phyloP scores from a whole-genome alignment of 2,888 invertebrate genomes.

The Netelia virgata region DNA sequence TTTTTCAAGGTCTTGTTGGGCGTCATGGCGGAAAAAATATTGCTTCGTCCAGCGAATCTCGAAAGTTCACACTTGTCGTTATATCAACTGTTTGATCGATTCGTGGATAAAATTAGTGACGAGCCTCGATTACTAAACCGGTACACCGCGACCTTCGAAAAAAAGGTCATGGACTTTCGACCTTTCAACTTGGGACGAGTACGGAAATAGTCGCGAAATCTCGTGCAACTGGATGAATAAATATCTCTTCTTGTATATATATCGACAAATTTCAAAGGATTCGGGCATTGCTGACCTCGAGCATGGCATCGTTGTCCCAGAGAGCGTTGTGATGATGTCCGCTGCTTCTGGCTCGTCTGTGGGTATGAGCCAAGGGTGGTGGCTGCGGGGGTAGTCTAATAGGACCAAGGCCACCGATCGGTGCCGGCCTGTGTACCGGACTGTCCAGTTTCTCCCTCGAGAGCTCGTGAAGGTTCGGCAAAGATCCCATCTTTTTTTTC shows the following conservation, averaged over 20 bases:
- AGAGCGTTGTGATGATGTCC: constrained; percentile 80
- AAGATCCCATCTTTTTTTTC: constrained; percentile 86
- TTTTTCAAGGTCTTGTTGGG: no score
- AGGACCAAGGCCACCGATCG: constrained; percentile 79
- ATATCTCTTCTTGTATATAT: constrained; percentile 8
- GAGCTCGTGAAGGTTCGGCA: constrained; percentile 89
- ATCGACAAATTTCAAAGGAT: background rate
- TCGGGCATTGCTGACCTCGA: constrained; percentile 77
- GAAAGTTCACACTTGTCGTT: background rate
- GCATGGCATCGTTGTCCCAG: constrained; percentile 82
- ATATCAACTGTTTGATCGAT: constrained; percentile 18
- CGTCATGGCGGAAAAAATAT: no score
- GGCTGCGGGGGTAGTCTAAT: constrained; percentile 80
- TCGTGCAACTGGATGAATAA: constrained; percentile 22
- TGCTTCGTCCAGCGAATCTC: background rate
- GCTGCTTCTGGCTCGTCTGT: constrained; percentile 81
- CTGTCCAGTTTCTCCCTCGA: constrained; percentile 84
- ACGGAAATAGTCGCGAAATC: constrained; percentile 43
- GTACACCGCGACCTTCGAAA: constrained; percentile 12
- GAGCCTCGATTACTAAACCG: background rate
- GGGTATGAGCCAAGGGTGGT: constrained; percentile 80
- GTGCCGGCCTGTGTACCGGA: constrained; percentile 79
- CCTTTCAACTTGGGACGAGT: constrained; percentile 45
- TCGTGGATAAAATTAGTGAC: constrained; percentile 19
- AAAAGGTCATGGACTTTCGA: constrained; percentile 41